Conservation (phyloP, 2,797 vertebrate genomes). For the Caiman crocodilus region DNA sequence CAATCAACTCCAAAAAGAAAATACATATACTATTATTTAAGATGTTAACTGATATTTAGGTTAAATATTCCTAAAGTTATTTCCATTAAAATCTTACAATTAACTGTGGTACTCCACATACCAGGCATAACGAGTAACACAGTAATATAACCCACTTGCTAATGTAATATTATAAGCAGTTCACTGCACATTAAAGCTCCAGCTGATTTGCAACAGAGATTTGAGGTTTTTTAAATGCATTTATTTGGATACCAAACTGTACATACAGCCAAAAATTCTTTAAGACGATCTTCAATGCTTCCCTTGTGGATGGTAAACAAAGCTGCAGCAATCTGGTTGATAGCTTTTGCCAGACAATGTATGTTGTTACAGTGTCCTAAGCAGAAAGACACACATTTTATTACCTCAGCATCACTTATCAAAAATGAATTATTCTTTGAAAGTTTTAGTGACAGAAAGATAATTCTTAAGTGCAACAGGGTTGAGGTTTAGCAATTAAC, state of each 20-base stretch:
- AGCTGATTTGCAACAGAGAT: not conserved
- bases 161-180: not conserved
- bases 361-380: slow-evolving; percentile 99
- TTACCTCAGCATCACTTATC: not conserved
- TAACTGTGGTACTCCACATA: not conserved
- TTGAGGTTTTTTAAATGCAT: not conserved
- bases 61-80: not conserved
- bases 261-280: slow-evolving; percentile 98
- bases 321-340: slow-evolving; percentile 98
- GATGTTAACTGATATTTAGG: not conserved
- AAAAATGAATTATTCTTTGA: not conserved
- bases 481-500: not conserved
- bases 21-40: not conserved
- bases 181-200: not conserved
- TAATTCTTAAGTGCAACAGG: not conserved
- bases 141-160: not conserved
- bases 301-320: slow-evolving; percentile 99
- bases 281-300: slow-evolving; percentile 98
- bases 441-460: not conserved
- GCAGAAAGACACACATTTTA: slow-evolving; percentile 56
- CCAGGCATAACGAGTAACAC: not conserved
- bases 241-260: slow-evolving; percentile 16
- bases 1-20: not conserved
- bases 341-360: slow-evolving; percentile 97
- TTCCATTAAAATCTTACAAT: not conserved